These are phyloP conservation scores for Arvicanthis niloticus DNA, from an alignment of 2,113 vertebrate genomes.

Conservation along the genomic window DNA sequence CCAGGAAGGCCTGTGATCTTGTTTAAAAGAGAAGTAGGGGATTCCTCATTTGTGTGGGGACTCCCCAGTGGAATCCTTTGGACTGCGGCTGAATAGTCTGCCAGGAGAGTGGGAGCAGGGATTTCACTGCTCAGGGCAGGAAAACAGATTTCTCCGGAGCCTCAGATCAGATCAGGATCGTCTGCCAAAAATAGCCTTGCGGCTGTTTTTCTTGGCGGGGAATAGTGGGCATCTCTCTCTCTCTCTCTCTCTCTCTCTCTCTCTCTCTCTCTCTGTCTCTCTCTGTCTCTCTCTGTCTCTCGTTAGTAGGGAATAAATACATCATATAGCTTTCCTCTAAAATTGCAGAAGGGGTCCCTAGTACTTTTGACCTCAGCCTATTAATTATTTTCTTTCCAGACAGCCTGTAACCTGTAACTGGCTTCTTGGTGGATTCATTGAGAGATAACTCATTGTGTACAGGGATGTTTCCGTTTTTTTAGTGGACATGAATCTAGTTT, in stretches of 20 bases:
- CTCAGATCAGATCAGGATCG: not conserved
- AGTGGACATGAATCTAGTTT: not conserved
- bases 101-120: slow-evolving; percentile 53
- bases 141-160: slow-evolving; percentile 31
- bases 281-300: not conserved
- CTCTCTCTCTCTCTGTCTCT: not conserved
- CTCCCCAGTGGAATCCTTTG: not conserved
- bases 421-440: not conserved
- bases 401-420: not conserved
- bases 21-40: not conserved
- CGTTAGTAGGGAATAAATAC: not conserved
- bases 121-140: slow-evolving; percentile 29
- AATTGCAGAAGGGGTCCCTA: not conserved
- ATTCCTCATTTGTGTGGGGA: slow-evolving; percentile 40
- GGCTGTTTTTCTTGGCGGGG: slow-evolving; percentile 41
- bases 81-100: not conserved
- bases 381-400: not conserved
- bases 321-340: not conserved
- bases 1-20: not conserved
- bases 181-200: slow-evolving; percentile 3
- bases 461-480: not conserved
- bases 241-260: not conserved
- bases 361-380: not conserved
- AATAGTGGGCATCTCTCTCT: not conserved
- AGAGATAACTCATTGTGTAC: not conserved